Base-by-base conservation (phyloP, 2,888 invertebrate genomes). In the Teleiodes luculella region DNA sequence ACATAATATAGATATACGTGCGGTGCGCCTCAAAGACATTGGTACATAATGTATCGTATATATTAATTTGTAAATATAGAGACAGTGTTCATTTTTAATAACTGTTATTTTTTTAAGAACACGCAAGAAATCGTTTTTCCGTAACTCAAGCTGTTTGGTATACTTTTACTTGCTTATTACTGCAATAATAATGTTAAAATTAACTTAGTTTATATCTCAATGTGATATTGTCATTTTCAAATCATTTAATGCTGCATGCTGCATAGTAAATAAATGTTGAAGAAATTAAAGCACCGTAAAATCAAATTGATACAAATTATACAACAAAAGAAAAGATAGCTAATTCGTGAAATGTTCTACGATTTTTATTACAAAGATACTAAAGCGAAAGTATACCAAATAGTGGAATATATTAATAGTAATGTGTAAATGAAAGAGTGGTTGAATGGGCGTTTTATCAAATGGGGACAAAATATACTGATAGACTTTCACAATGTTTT, bases 51-150 rank as follows among this genome's bases (percentile, higher is more conserved):
- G 80, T 81, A 77, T 76, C 76, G 65, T 78, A 72, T 76, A 80
- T 78, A 76, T 76, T 76, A 76, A 72, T 70, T 75, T 86, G 87
- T 87, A 87, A 83, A 87, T 87, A 87, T 75, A 43, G 76, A 79
- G 71, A 81, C 76, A 72, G 78, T 84, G 83, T 85, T 84, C 83
- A 82, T 81, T 86, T n/a, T 77, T 80, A 81, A 85, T 80, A 81
- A 85, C 77, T 81, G 76, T 85, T 85, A 80, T 81, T 85, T 84
- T 83, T 86, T 80, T 80, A 82, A 79, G 80, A 74, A 80, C 81
- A 81, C 78, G 72, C 76, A 75, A 74, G 73, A 72, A 64, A 69
- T 64, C 57, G 64, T 71, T 70, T 67, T 58, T 64, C 69, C 57
- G 60, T 66, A 65, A 66, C 55, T 28, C 28, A 10, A 1, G 20